Conservation (phyloP, 2,888 invertebrate species). For the Hanleya hanleyi region DNA sequence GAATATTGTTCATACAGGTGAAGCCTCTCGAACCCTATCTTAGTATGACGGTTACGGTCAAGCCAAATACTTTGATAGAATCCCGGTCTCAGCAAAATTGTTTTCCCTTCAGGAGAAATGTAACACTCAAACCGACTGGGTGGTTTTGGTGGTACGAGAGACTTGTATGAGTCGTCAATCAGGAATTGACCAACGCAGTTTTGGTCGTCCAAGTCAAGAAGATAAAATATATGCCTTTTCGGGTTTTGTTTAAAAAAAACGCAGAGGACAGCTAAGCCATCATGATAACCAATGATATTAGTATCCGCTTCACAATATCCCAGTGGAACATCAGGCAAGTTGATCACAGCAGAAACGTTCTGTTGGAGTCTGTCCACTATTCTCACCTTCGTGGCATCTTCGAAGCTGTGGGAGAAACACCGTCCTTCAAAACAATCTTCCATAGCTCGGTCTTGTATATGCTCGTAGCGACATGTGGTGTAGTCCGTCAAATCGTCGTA, state of each 20-base stretch:
- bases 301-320: conserved; percentile 41
- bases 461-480: conserved; percentile 38
- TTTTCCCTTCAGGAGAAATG: conserved; percentile 48
- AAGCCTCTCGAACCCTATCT: conserved; percentile 42
- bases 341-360: too few species aligned
- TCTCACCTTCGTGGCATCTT: conserved; percentile 36
- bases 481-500: conserved; percentile 50
- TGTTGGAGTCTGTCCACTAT: too few species aligned
- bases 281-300: conserved; percentile 47
- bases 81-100: conserved; percentile 52
- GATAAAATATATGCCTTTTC: conserved; percentile 48
- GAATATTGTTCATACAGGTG: too few species aligned
- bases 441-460: conserved; percentile 42
- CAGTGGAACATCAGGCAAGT: too few species aligned
- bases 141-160: too few species aligned
- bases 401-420: conserved; percentile 37
- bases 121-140: conserved; percentile 56
- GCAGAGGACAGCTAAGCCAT: conserved; percentile 44
- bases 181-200: conserved; percentile 48
- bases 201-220: conserved; percentile 43
- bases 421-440: conserved; percentile 50
- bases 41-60: conserved; percentile 41
- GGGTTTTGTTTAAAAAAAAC: conserved; percentile 45
- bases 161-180: conserved; percentile 41
- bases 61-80: conserved; percentile 42